Base-by-base conservation (phyloP, 2,888 invertebrate species). In the Trichogramma evanescens region DNA sequence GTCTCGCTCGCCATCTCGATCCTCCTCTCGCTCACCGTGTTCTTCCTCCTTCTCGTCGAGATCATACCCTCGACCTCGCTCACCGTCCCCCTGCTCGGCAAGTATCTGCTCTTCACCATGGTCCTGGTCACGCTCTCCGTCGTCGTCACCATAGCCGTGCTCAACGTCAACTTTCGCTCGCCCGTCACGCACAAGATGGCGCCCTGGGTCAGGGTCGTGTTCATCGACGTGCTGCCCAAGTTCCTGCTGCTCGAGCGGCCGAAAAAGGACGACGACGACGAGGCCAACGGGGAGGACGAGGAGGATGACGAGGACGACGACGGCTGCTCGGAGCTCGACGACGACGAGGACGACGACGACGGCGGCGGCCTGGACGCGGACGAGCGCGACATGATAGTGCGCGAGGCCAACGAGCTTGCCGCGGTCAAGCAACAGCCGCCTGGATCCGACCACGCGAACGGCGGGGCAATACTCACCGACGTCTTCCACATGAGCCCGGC, bases 1-100 rank as follows among this genome's bases (percentile, higher is more conserved):
- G 94, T 97, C 71, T 95, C 96, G 65, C 86, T 98, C 66, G 95
- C 95, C 79, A 94, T 95, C 74, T 94, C 93, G 67, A 94, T 95
- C 77, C 83, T 95, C 65, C 87, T 95, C 59, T 95, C 95, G 69
- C 82, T 95, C 75, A 95, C 94, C 74, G 94, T 95, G 83, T 95
- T 95, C 84, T 94, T 95, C 83, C 83, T 95, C 74, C 83, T 95
- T 70, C 83, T 95, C 76, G 93, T 91, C 73, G 95, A 95, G 82
- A 95, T 94, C 77, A 95, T 95, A 78, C 95, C 95, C 70, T 93
- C 95, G 58, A 95, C 95, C 67, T 94, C 94, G 69, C 82, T 95
- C 69, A 93, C 94, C 67, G 93, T 95, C 70, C 94, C 95, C 66
- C 82, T 95, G 67, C 83, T 94, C 56, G 95, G 95, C 72, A 93